These are phyloP conservation scores for Corapipo altera DNA, from an alignment of 2,113 vertebrate species.

Conservation along the genomic window DNA sequence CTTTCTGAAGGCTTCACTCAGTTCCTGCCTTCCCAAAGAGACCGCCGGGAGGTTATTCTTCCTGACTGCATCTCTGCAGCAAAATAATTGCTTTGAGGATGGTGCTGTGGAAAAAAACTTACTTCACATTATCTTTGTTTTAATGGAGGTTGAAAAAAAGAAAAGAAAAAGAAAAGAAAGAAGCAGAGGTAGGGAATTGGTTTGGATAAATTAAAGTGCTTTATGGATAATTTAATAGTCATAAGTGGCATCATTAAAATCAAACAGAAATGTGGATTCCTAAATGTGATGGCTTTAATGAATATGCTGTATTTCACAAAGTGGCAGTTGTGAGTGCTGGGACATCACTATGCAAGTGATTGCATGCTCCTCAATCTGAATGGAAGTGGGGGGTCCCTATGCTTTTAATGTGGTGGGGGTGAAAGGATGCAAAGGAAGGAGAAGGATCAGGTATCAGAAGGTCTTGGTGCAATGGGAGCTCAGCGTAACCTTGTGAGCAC, in stretches of 20 bases:
- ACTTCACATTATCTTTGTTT: neutral
- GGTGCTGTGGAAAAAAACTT: neutral
- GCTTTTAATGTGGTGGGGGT: neutral
- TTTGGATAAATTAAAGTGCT: neutral
- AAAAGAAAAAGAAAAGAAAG: no score
- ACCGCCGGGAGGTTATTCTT: neutral
- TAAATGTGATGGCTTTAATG: neutral
- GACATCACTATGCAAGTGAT: neutral
- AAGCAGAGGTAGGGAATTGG: neutral
- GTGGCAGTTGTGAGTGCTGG: neutral
- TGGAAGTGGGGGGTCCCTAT: neutral
- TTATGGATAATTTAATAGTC: neutral
- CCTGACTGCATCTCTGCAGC: conserved; percentile 23
- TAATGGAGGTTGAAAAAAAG: neutral
- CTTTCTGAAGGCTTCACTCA: conserved; percentile 35
- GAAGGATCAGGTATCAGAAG: neutral
- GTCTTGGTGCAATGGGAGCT: neutral
- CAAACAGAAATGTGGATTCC: neutral
- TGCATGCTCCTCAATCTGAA: rapidly evolving
- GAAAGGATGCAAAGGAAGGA: neutral
- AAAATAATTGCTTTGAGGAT: conserved; percentile 3
- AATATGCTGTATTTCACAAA: neutral
- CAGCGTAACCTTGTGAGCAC: neutral
- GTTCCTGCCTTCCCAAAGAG: conserved; percentile 51
- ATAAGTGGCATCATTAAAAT: neutral